Conservation (phyloP, 2,797 vertebrate genomes). For the Syndactyla subalaris region DNA sequence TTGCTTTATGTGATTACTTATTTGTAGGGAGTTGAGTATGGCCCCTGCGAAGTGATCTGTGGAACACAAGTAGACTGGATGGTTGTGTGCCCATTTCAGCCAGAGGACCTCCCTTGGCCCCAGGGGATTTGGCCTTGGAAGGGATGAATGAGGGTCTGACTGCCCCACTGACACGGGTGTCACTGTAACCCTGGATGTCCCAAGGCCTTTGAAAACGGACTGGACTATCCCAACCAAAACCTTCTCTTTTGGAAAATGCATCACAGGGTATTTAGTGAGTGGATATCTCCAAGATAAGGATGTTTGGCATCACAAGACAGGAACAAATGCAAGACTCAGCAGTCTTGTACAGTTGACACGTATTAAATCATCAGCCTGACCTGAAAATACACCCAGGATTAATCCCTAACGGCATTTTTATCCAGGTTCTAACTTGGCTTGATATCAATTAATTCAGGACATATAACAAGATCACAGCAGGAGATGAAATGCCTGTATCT, state of each 20-base stretch:
- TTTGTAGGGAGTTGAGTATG: not conserved
- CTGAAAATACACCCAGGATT: conserved; percentile 12
- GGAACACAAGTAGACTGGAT: not conserved
- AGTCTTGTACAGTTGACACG: not conserved
- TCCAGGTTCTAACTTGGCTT: not conserved
- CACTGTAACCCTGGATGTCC: not conserved
- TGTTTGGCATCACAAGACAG: not conserved
- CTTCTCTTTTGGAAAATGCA: not conserved
- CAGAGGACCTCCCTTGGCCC: not conserved
- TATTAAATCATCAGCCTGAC: conserved; percentile 31
- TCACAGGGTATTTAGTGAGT: not conserved
- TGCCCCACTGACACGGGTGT: not conserved
- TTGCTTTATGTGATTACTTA: not conserved
- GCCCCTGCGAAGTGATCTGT: accelerated
- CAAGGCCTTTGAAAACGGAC: not conserved
- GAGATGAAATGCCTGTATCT: conserved; percentile 31
- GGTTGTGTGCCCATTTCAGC: not conserved
- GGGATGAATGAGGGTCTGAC: accelerated
- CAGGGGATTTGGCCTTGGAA: not conserved
- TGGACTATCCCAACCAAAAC: not conserved
- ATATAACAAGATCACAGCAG: conserved; percentile 48
- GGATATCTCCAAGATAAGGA: not conserved
- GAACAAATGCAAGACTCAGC: not conserved
- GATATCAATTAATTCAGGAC: conserved; percentile 26
- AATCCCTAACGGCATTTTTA: conserved; percentile 13